Evolutionary conservation across 2,797 vertebrate genomes (phyloP).

Genomic region (Liasis olivaceus): DNA sequence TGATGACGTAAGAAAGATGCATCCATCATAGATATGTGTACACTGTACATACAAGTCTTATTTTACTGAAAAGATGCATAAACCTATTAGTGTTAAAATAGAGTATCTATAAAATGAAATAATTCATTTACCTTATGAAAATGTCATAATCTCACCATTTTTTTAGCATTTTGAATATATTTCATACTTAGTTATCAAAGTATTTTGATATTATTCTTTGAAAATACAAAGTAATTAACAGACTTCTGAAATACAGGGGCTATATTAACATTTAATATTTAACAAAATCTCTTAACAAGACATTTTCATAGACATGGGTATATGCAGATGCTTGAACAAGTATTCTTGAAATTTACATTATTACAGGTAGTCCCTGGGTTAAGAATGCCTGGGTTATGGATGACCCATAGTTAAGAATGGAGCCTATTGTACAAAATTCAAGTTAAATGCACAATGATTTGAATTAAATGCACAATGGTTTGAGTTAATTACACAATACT

Average conservation of each 20-base stretch:
- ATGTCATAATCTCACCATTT: slow-evolving; percentile 51
- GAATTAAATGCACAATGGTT: too few species aligned
- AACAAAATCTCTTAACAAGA: not conserved
- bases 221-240: slow-evolving; percentile 37
- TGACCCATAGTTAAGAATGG: too few species aligned
- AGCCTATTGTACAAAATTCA: too few species aligned
- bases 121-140: slow-evolving; percentile 52
- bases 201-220: slow-evolving; percentile 46
- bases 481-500: too few species aligned
- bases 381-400: too few species aligned
- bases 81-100: slow-evolving; percentile 41
- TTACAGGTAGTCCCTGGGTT: not conserved
- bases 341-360: slow-evolving; percentile 14
- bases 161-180: slow-evolving; percentile 37
- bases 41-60: not conserved
- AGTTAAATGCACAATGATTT: too few species aligned
- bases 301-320: slow-evolving; percentile 20
- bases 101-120: slow-evolving; percentile 51
- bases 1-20: not conserved
- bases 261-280: slow-evolving; percentile 45
- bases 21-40: not conserved
- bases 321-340: slow-evolving; percentile 12
- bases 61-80: slow-evolving; percentile 45
- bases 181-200: slow-evolving; percentile 39
- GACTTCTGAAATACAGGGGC: slow-evolving; percentile 25